These are phyloP conservation scores for Chlorops oryzae DNA, from an alignment of 1,140 invertebrate species.

Conservation along the genomic window DNA sequence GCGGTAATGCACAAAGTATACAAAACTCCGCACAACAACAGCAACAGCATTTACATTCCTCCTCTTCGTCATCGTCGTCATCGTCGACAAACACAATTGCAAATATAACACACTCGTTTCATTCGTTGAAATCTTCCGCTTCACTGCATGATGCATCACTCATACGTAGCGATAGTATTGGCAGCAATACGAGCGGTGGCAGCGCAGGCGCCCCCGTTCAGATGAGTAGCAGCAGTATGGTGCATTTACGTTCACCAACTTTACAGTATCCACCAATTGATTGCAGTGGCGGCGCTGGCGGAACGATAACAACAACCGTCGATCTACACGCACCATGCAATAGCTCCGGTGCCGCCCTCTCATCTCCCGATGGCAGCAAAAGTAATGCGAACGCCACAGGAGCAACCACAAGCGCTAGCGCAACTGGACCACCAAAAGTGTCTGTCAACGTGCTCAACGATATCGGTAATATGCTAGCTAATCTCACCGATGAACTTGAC, in stretches of 20 bases:
- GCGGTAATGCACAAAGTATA: neutral
- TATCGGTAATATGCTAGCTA: constrained; percentile 93
- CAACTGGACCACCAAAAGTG: constrained; percentile 49
- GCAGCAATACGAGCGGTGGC: constrained; percentile 35
- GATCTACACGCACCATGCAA: constrained; percentile 9
- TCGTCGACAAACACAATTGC: constrained; percentile 46
- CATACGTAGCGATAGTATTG: constrained; percentile 36
- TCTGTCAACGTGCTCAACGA: constrained; percentile 89
- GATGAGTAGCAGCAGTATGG: constrained; percentile 14
- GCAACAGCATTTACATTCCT: constrained; percentile 32
- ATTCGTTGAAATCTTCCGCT: constrained; percentile 44
- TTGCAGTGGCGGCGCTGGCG: constrained; percentile 1
- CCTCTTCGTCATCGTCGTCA: constrained; percentile 46
- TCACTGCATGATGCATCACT: constrained; percentile 42
- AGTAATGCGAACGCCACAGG: constrained; percentile 2
- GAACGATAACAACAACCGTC: constrained; percentile 7
- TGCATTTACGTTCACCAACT: constrained; percentile 40
- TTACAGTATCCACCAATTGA: constrained; percentile 24
- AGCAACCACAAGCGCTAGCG: constrained; percentile 12
- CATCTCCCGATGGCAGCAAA: constrained; percentile 5
- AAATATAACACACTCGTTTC: constrained; percentile 45
- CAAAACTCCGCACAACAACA: constrained; percentile 17
- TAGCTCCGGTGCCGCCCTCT: constrained; percentile 5
- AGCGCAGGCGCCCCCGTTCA: constrained; percentile 8
- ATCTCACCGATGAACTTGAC: constrained; percentile 87